Base-by-base conservation (phyloP, 2,113 vertebrate species). In the Cairina moschata region DNA sequence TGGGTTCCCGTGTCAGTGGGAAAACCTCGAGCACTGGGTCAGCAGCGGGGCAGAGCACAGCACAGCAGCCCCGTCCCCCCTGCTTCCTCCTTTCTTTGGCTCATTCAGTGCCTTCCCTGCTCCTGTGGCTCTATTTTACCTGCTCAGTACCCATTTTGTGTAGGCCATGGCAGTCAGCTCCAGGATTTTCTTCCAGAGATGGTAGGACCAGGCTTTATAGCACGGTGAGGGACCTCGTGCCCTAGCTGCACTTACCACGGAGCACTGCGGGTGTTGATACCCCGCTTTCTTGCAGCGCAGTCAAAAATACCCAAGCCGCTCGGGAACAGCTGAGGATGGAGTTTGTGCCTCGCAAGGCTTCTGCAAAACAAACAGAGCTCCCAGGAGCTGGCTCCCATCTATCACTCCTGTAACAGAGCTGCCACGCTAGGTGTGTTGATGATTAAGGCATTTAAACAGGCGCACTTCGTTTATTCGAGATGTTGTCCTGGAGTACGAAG, bases 311-410 rank as follows among this genome's bases (percentile, higher is more conserved):
- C 42, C 87, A 90, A 46, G 83, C 91, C 54, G 67, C 87, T 91
- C 66, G 68, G 90, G 93, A 90, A 87, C 74, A 93, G 86, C 60
- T 90, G 90, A 58, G 96, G 72, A 71, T 59, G 38, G 69, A 65
- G 86, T 65, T 95, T 87, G 71, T 86, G 84, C 93, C 85, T 88
- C 79, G 48, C 73, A 87, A 72, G 22, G 74, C 48, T 80, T 88
- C 71, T 91, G 55, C 32, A 88, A 86, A 94, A 90, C 44, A 96
- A 96, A 85, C 26, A 96, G 83, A 86, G 66, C 83, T 93, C 91
- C 83, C 54, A 44, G 79, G 79, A 95, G 74, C 60, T 86, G 86
- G 65, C 68, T 94, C 87, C 93, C 90, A 77, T 92, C 84, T 85
- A 46, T 83, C 56, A 38, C 69, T 92, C 50, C 71, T 6, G 52